Conservation (phyloP, 2,888 invertebrate genomes). For the Timema podura region DNA sequence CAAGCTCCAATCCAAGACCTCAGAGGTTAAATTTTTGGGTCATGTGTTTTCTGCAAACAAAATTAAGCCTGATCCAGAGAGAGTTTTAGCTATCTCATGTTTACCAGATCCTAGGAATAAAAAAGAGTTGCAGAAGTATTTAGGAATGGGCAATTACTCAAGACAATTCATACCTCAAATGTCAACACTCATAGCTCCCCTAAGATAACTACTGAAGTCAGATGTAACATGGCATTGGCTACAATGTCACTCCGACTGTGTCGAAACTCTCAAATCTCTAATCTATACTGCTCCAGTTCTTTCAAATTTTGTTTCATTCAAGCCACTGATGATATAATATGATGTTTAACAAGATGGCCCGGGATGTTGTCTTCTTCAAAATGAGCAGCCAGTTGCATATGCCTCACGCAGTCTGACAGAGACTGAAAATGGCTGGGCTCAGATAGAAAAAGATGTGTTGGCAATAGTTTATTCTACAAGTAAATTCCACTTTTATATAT, state of each 20-base stretch:
- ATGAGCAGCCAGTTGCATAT: constrained; percentile 40
- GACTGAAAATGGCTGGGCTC: constrained; percentile 36
- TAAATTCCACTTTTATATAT: constrained; percentile 18
- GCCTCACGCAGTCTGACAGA: constrained; percentile 38
- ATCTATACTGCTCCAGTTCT: constrained; percentile 23
- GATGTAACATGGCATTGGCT: background rate
- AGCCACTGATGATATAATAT: constrained; percentile 23
- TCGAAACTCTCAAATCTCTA: background rate
- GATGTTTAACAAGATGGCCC: constrained; percentile 30
- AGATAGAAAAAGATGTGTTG: constrained; percentile 37
- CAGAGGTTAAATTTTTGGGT: constrained; percentile 7
- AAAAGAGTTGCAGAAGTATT: constrained; percentile 15
- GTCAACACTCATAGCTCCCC: constrained; percentile 19
- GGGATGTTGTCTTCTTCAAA: constrained; percentile 31
- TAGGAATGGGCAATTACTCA: constrained; percentile 21
- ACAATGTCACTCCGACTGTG: constrained; percentile 15
- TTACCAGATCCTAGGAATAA: no score
- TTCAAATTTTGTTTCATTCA: constrained; percentile 23
- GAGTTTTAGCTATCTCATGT: no score
- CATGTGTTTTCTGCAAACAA: background rate
- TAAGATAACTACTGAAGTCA: constrained; percentile 19
- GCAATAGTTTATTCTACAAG: constrained; percentile 3
- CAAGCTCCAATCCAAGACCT: background rate
- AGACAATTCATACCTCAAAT: constrained; percentile 17
- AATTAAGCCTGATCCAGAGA: no score